A percentile compares a stretch with the other conserved stretches of the same genome.
Conservation (phyloP, 2,888 invertebrate genomes). For the Didymodactylos carnosus region DNA sequence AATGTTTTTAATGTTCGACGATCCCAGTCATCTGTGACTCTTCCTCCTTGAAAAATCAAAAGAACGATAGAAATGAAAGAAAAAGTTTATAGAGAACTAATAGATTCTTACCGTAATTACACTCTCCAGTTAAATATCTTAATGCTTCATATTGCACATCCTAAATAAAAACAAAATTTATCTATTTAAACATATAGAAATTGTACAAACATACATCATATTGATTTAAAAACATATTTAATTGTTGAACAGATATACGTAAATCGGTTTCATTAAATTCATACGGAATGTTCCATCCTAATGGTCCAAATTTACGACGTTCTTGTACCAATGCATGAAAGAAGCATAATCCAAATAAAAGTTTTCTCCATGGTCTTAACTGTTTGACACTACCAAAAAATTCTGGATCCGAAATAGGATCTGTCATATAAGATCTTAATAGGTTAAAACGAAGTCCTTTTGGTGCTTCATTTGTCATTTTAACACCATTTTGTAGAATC, state of each 20-base stretch:
- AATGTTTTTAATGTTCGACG: constrained; percentile 36
- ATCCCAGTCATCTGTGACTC: constrained; percentile 39
- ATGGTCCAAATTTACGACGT: constrained; percentile 36
- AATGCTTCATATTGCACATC: constrained; percentile 36
- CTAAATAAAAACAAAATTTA: constrained; percentile 19
- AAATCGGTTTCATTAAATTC: constrained; percentile 40
- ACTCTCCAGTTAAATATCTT: constrained; percentile 38
- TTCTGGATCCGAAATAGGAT: constrained; percentile 65
- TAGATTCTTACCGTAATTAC: constrained; percentile 28
- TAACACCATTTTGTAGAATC: constrained; percentile 36
- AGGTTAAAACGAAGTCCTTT: constrained; percentile 36
- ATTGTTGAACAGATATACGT: constrained; percentile 35
- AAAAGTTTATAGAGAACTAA: neutral
- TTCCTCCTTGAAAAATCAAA: no score
- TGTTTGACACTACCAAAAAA: constrained; percentile 45
- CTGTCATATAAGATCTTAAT: constrained; percentile 46
- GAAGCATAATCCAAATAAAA: constrained; percentile 37
- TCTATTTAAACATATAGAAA: neutral
- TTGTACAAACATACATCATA: constrained; percentile 30
- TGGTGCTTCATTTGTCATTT: constrained; percentile 37
- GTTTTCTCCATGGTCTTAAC: constrained; percentile 33
- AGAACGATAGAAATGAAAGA: neutral
- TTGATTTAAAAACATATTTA: constrained; percentile 36
- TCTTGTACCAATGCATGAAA: constrained; percentile 39
- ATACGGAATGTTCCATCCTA: constrained; percentile 39